Conservation (phyloP, 2,888 invertebrate genomes). For the Phyto melanocephala region DNA sequence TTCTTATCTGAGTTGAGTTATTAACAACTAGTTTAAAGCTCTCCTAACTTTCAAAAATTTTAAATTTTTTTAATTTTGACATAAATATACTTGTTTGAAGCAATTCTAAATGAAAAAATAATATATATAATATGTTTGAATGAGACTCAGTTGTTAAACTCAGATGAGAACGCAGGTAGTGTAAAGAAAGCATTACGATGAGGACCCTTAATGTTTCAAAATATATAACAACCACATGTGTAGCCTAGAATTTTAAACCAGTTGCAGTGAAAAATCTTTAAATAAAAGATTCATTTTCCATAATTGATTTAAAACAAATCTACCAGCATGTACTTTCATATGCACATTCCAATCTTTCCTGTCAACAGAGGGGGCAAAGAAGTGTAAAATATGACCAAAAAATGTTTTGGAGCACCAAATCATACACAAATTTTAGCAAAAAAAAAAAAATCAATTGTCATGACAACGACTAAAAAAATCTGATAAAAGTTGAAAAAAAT, state of each 20-base stretch:
- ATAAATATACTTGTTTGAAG: too few species aligned
- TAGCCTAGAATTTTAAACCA: not conserved
- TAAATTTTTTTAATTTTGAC: too few species aligned
- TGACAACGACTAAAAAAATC: constrained; percentile 13
- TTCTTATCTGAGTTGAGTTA: too few species aligned
- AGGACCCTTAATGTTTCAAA: too few species aligned
- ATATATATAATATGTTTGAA: too few species aligned
- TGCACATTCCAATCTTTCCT: not conserved
- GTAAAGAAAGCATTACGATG: too few species aligned
- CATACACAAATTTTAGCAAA: not conserved
- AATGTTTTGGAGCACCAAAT: not conserved
- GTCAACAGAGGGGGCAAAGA: not conserved
- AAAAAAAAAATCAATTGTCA: constrained; percentile 30
- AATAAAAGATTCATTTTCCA: not conserved
- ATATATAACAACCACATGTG: too few species aligned
- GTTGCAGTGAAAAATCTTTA: not conserved
- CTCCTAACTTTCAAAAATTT: too few species aligned
- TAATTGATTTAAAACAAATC: constrained; percentile 15
- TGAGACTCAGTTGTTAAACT: too few species aligned
- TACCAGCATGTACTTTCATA: not conserved
- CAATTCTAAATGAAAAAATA: too few species aligned
- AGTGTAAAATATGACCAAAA: not conserved
- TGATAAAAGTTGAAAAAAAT: constrained; percentile 26
- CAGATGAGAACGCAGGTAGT: too few species aligned
- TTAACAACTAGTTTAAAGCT: too few species aligned